Base-by-base conservation (phyloP, 1,140 invertebrate species). In the Sinonovacula constricta region DNA sequence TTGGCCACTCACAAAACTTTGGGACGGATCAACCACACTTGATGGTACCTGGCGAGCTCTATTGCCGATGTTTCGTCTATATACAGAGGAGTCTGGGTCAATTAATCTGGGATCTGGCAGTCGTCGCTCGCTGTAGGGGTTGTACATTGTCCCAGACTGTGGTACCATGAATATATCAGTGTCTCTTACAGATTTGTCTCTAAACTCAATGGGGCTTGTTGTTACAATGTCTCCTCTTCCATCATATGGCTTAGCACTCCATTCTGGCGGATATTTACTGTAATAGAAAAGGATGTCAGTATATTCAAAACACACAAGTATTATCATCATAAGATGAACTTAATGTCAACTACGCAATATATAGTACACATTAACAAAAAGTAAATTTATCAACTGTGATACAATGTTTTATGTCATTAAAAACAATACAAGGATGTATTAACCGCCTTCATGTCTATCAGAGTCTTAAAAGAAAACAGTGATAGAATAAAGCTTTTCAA, bases 251-350 rank as follows among this genome's bases (percentile, higher is more conserved):
- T 81, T 80, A 63, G 83, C 79, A 84, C 85, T 81, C 86, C 86
- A 74, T 87, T 87, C 81, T 86, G 86, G 39, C 86, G 84, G 33
- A 86, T 80, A 66, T 86, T 87, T 65, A 83, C 86, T 87, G 86
- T 28, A 83, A 83, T 53, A 34, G 62, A 15, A 59, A 59, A 60
- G 15, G 3, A 59, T 7, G 5, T 39, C 51, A 49, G 3, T 54
- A 34, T 26, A 59, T n/a, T n/a, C n/a, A n/a, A n/a, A n/a, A n/a
- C n/a, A n/a, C n/a, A n/a, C n/a, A n/a, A n/a, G n/a, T n/a, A n/a
- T n/a, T n/a, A n/a, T n/a, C n/a, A n/a, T n/a, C n/a, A n/a, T n/a
- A n/a, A n/a, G n/a, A n/a, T n/a, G n/a, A n/a, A n/a, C n/a, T n/a
- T n/a, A n/a, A n/a, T n/a, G n/a, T n/a, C n/a, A n/a, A n/a, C n/a